A percentile compares a stretch with the other conserved stretches of the same genome.
phyloP scores from a whole-genome alignment of 2,888 invertebrate species.

The Conops quadrifasciatus region DNA sequence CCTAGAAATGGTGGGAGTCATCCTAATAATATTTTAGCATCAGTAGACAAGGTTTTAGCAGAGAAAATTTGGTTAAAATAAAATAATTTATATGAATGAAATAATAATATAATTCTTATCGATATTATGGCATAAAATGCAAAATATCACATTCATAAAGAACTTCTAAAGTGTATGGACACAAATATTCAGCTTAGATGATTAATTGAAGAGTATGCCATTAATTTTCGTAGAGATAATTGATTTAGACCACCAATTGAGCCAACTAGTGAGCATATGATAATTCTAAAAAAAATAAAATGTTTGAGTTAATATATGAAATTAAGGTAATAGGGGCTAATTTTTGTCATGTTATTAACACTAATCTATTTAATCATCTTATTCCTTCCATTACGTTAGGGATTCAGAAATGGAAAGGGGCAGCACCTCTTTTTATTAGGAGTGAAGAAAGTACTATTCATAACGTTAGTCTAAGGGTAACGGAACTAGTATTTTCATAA shows the following conservation, averaged over 20 bases:
- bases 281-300: too few species aligned
- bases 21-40: conserved; percentile 69
- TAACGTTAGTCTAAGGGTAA: conserved; percentile 43
- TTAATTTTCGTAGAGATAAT: conserved; percentile 69
- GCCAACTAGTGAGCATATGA: too few species aligned
- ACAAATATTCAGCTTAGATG: too few species aligned
- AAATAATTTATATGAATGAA: conserved; percentile 67
- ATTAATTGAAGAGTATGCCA: conserved; percentile 73
- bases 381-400: conserved; percentile 70
- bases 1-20: conserved; percentile 71
- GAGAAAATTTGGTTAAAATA: conserved; percentile 67
- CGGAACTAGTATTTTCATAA: not conserved
- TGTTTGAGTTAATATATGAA: conserved; percentile 66
- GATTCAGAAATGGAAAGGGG: conserved; percentile 71
- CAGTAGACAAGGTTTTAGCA: too few species aligned
- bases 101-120: conserved; percentile 67
- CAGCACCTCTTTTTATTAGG: conserved; percentile 69
- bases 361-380: conserved; percentile 68
- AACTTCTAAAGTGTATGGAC: too few species aligned
- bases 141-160: too few species aligned
- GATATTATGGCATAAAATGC: conserved; percentile 66
- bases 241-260: too few species aligned
- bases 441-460: conserved; percentile 63
- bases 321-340: conserved; percentile 70
- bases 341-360: conserved; percentile 74